Evolutionary conservation across 2,113 vertebrate genomes (phyloP).

Genomic region (Piaya cayana): DNA sequence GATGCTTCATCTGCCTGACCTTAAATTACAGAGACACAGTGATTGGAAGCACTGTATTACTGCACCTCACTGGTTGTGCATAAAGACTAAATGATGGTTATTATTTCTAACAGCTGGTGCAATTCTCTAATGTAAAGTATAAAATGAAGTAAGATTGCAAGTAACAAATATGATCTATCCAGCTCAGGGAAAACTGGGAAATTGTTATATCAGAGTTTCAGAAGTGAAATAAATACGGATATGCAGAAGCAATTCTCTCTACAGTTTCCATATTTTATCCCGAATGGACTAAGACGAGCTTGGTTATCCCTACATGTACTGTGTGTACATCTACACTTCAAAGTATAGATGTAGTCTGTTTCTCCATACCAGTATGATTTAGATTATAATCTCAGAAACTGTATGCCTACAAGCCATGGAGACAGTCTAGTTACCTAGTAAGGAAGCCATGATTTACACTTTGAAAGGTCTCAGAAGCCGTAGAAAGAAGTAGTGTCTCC

Average conservation of each 20-base stretch:
- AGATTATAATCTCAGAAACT: not conserved
- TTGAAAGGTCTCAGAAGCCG: not conserved
- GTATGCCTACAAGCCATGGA: not conserved
- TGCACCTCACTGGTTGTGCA: not conserved
- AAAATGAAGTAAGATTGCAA: not conserved
- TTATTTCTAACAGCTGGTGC: not conserved
- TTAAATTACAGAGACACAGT: not conserved
- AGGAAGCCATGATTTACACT: not conserved
- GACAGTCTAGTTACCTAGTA: not conserved
- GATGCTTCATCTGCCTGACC: not conserved
- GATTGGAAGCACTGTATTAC: not conserved
- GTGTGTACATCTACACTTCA: accelerated
- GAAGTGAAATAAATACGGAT: not conserved
- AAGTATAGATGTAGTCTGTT: not conserved
- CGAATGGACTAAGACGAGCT: not conserved
- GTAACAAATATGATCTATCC: not conserved
- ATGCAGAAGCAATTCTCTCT: not conserved
- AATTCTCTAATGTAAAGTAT: not conserved
- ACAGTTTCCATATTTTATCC: not conserved
- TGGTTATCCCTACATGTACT: not conserved
- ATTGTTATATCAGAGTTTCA: not conserved
- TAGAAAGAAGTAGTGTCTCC: not conserved
- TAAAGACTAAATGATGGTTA: not conserved
- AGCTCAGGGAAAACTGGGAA: not conserved
- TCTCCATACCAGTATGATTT: not conserved